Base-by-base conservation (phyloP, 2,113 vertebrate genomes). In the Boulengeromyrus knoepffleri region DNA sequence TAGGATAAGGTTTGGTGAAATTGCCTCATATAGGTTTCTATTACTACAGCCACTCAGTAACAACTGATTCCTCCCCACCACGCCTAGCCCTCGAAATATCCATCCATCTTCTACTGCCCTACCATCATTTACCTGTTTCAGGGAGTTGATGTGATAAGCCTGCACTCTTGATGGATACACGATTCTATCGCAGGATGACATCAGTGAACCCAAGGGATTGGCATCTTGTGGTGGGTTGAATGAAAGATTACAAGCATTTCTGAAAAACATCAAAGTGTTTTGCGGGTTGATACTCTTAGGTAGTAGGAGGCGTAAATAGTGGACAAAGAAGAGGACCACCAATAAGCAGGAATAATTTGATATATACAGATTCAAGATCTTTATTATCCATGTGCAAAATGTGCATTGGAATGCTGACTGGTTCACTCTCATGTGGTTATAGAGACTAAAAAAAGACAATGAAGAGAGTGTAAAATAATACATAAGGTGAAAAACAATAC, bases 21-120 rank as follows among this genome's bases (percentile, higher is more conserved):
- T 58, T 62, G 52, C 8, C 89, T 31, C 24, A 31, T 39, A 62
- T 27, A 27, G 52, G n/a, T n/a, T 3, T 42, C 50, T 70, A 80
- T 36, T 47, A 15, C 46, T 31, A 31, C 15, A 31, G 66, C 46
- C 46, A 88, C 24, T 77, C 49, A 87, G 66, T 21, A 50, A 85
- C n/a, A 50, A 77, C 19, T 53, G 49, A 80, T 31, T 46, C 24
- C 53, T 6, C n/a, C 49, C 15, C 46, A 13, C 27, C 50, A 39
- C 2, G 8, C n/a, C 31, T 17, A 12, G 10, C 4, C 24, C n/a
- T 50, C 1, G 10, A 45, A 53, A 89, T 80, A 8, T 19, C 66
- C 88, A 74, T 50, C 17, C 46, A 77, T 89, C 88, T 77, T 15
- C 12, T 31, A 31, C 90, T 62, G 91, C 93, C 92, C 91, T 42